phyloP scores from a whole-genome alignment of 2,797 vertebrate species.

The Ceyx erithaca region DNA sequence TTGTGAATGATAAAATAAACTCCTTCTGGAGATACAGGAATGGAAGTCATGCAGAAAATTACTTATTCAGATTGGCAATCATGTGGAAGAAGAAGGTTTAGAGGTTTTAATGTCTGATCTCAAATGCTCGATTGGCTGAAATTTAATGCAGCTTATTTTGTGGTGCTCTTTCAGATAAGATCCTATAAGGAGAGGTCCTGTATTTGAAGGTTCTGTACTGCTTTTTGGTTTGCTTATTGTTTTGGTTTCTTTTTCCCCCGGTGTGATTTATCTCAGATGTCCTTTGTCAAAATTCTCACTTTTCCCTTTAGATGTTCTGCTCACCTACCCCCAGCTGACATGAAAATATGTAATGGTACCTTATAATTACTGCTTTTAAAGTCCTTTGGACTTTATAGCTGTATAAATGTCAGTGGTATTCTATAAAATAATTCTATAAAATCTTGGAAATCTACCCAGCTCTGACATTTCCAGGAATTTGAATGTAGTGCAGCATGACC shows the following conservation, averaged over 20 bases:
- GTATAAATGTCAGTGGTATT: slow-evolving; percentile 6
- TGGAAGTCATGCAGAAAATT: neutral
- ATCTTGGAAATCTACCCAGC: neutral
- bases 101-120: neutral
- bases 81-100: neutral
- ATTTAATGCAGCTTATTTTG: neutral
- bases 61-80: neutral
- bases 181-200: neutral
- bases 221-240: neutral
- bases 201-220: neutral
- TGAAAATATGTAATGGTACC: neutral
- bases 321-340: neutral
- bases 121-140: neutral
- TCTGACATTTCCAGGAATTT: neutral
- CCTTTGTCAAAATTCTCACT: neutral
- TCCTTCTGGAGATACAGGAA: neutral
- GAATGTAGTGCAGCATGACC: neutral
- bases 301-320: neutral
- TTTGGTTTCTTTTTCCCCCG: neutral
- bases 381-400: slow-evolving; percentile 8
- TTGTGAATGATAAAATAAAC: neutral
- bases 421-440: neutral
- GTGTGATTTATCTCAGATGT: neutral
- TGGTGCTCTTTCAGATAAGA: neutral
- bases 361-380: slow-evolving; percentile 6